Base-by-base conservation (phyloP, 2,113 vertebrate species). In the Equus przewalskii region DNA sequence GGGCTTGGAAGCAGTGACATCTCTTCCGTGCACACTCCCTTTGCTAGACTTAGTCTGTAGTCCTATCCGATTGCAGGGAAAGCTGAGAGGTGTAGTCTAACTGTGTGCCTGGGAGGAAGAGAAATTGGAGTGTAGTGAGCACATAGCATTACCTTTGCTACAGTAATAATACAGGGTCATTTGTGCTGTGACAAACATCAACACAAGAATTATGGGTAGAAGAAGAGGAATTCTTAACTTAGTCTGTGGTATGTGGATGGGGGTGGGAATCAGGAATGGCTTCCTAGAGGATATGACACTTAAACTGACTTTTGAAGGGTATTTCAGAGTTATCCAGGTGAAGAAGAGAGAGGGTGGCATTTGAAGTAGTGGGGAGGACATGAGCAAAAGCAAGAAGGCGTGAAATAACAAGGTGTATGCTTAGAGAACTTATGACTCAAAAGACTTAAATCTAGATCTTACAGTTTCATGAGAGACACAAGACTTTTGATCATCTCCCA, bases 401-500 rank as follows among this genome's bases (percentile, higher is more conserved):
- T 65, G 19, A 88, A 91, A 88, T 92, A 78, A 19, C 21, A 88
- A 75, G 33, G 30, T 91, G 21, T 65, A 24, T 90, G 36, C 70
- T 94, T 91, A 54, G 67, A 94, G 54, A 95, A 85, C 5, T 85
- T 86, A 73, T 0, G 0, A 44, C 46, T 96, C 69, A 96, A 89
- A 95, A 30, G n/a, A 83, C 18, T 93, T 93, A 65, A 0, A 49
- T 46, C 5, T 56, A 76, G 36, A 89, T 33, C 22, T 91, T 97
- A 86, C 6, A 79, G 91, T 91, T 65, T 93, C 13, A 49, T 89
- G 49, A 85, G 67, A 79, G 72, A 82, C 46, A 92, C 54, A 91
- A 88, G 49, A 44, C 2, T 46, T 95, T 78, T 96, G 62, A 89
- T 91, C 58, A 85, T 95, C 46, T 33, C 44, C 0, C 83, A 24